These are phyloP conservation scores for Hyphantria cunea DNA, from an alignment of 1,140 invertebrate genomes.

Conservation along the genomic window DNA sequence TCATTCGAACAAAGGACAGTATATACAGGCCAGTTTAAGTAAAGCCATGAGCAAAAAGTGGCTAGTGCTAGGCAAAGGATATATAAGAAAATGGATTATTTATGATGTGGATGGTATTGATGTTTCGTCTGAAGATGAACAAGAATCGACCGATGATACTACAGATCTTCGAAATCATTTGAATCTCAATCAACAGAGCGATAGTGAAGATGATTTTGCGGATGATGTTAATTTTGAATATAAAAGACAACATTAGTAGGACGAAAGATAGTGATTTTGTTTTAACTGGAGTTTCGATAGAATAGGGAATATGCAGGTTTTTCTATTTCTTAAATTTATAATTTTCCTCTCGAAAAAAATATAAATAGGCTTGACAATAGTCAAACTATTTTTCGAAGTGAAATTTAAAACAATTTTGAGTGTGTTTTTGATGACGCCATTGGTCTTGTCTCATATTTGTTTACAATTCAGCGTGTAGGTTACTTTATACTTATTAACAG, in stretches of 20 bases:
- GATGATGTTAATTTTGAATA: conserved; percentile 32
- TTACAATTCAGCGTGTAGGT: too few relatives aligned
- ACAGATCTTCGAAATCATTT: conserved; percentile 18
- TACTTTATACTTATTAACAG: too few relatives aligned
- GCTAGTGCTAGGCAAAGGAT: not conserved
- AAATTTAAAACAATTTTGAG: too few relatives aligned
- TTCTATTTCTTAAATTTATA: too few relatives aligned
- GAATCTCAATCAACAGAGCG: conserved; percentile 27
- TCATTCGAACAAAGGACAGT: conserved; percentile 63
- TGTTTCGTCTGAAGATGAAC: conserved; percentile 61
- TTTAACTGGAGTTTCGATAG: not conserved
- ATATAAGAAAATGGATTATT: conserved; percentile 58
- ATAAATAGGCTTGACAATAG: too few relatives aligned
- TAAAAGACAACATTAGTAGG: conserved; percentile 24
- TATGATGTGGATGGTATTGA: conserved; percentile 66
- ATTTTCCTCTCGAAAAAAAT: too few relatives aligned
- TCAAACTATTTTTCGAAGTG: too few relatives aligned
- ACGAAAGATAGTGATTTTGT: not conserved
- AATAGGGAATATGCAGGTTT: too few relatives aligned
- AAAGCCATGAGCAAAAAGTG: conserved; percentile 44
- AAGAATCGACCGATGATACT: not conserved
- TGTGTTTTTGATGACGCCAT: too few relatives aligned
- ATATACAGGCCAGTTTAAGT: conserved; percentile 52
- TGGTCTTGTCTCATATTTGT: too few relatives aligned
- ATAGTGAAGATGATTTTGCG: conserved; percentile 32